Percentiles rank a stretch among this genome's conserved stretches.
These are phyloP conservation scores for Phyllopteryx taeniolatus DNA, from an alignment of 2,113 vertebrate species.

Conservation along the genomic window DNA sequence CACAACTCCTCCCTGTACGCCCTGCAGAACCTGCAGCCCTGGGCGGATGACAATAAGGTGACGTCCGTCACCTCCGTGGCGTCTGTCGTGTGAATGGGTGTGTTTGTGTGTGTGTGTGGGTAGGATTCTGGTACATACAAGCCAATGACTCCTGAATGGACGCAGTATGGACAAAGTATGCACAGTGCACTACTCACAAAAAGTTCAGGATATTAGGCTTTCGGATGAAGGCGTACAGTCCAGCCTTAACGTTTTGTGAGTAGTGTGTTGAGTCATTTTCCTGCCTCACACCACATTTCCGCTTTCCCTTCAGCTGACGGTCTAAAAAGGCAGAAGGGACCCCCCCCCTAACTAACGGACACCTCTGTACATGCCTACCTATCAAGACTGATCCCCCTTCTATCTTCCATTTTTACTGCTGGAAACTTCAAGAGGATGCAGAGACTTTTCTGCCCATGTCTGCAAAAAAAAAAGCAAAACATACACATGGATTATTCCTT, in stretches of 20 bases:
- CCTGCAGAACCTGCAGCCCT: conserved; percentile 97
- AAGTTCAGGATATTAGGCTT: neutral
- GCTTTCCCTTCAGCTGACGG: conserved; percentile 77
- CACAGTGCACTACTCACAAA: neutral
- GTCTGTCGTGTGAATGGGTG: conserved; percentile 81
- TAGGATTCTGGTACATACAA: conserved; percentile 1
- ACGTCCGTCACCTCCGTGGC: conserved; percentile 90
- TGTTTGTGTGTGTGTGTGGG: conserved; percentile 11
- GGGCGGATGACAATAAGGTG: conserved; percentile 96
- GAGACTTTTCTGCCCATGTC: conserved; percentile 51
- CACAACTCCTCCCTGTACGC: conserved; percentile 97
- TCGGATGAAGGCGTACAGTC: neutral
- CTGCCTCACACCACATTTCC: conserved; percentile 75
- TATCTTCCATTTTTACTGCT: conserved; percentile 49
- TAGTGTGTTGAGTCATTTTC: conserved; percentile 60
- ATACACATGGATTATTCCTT: conserved; percentile 52
- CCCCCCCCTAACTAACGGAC: conserved; percentile 69
- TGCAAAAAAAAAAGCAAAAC: conserved; percentile 40
- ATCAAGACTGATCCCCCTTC: conserved; percentile 58
- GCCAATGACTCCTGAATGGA: neutral
- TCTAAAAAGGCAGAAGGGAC: conserved; percentile 70
- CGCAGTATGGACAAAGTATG: neutral
- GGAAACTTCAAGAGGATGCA: conserved; percentile 66
- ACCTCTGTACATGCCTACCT: conserved; percentile 73
- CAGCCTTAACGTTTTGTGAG: neutral